Evolutionary conservation across 2,888 invertebrate species (phyloP).

Genomic region (Beris chalybata): DNA sequence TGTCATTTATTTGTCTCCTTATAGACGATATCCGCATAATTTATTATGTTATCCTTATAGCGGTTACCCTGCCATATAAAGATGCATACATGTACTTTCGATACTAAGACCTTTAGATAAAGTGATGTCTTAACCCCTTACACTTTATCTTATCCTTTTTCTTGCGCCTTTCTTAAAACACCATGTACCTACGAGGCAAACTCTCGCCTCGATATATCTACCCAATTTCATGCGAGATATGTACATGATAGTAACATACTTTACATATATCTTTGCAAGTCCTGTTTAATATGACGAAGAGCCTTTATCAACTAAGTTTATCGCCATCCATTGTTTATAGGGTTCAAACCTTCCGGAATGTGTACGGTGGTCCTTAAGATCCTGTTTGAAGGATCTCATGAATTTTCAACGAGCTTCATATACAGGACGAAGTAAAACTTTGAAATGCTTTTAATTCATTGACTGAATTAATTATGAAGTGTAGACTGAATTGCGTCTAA

Average conservation of each 20-base stretch:
- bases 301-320: constrained; percentile 28
- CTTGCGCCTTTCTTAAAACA: neutral
- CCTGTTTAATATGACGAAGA: constrained; percentile 24
- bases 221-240: neutral
- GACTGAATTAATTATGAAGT: constrained; percentile 53
- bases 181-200: neutral
- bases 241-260: neutral
- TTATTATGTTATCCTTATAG: constrained; percentile 28
- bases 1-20: constrained; percentile 29
- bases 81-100: constrained; percentile 18
- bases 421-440: constrained; percentile 8
- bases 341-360: constrained; percentile 7
- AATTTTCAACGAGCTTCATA: constrained; percentile 12
- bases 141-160: constrained; percentile 25
- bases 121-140: constrained; percentile 32
- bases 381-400: constrained; percentile 24
- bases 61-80: constrained; percentile 24
- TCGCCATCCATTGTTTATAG: constrained; percentile 27
- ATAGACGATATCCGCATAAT: constrained; percentile 23
- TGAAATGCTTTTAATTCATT: constrained; percentile 49
- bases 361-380: constrained; percentile 4
- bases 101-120: constrained; percentile 31
- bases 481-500: constrained; percentile 39
- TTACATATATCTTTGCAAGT: neutral
- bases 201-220: neutral